Percentiles rank a stretch among this genome's conserved stretches.
Conservation (phyloP, 2,888 invertebrate genomes). For the Fragum fragum region DNA sequence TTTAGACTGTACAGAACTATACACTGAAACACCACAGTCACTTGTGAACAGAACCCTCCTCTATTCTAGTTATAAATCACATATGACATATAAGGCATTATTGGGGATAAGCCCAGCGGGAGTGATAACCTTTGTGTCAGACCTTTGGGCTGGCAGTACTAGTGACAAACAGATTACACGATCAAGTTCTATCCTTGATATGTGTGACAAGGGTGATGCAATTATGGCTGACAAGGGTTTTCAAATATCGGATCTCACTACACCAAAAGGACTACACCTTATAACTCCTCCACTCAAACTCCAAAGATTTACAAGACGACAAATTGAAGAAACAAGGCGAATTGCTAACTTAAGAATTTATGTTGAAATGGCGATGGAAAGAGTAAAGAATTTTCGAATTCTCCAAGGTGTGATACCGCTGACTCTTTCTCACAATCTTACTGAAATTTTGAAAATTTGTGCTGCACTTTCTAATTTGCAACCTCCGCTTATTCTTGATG, state of each 20-base stretch:
- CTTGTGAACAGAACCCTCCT: slow-evolving; percentile 37
- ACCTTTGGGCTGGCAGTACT: slow-evolving; percentile 56
- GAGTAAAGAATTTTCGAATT: slow-evolving; percentile 40
- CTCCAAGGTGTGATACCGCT: slow-evolving; percentile 49
- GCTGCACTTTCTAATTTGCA: slow-evolving; percentile 28
- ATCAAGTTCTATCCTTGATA: slow-evolving; percentile 43
- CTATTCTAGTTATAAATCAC: slow-evolving; percentile 56
- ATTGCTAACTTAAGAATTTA: slow-evolving; percentile 43
- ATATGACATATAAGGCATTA: slow-evolving; percentile 56
- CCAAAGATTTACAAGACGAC: slow-evolving; percentile 33
- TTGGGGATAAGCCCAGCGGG: slow-evolving; percentile 60
- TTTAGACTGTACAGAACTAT: slow-evolving; percentile 68
- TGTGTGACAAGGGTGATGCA: slow-evolving; percentile 61
- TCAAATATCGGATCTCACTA: slow-evolving; percentile 49
- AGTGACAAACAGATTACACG: slow-evolving; percentile 60
- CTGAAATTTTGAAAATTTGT: slow-evolving; percentile 40
- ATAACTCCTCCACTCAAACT: slow-evolving; percentile 53
- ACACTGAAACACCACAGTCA: slow-evolving; percentile 54
- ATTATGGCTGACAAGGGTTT: slow-evolving; percentile 68
- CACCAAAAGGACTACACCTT: slow-evolving; percentile 35
- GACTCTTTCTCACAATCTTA: slow-evolving; percentile 9
- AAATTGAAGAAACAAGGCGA: slow-evolving; percentile 38
- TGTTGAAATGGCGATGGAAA: slow-evolving; percentile 40
- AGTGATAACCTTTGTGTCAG: slow-evolving; percentile 60
- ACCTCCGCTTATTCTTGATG: slow-evolving; percentile 11